Conservation (phyloP, 2,797 vertebrate species). For the Peromyscus aztecus region DNA sequence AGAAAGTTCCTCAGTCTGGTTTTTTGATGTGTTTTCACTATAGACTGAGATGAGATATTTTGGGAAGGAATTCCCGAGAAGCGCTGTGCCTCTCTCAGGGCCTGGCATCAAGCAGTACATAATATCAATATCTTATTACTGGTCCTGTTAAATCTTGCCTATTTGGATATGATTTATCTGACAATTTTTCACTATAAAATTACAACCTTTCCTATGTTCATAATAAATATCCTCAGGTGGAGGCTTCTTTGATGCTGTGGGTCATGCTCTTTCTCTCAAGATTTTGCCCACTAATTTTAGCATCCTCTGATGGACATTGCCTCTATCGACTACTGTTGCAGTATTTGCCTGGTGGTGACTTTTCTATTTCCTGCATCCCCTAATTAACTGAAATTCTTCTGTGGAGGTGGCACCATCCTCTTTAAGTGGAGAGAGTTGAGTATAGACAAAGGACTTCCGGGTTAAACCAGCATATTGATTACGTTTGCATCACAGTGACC, state of each 20-base stretch:
- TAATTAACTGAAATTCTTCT: constrained; percentile 23
- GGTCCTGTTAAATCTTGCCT: not conserved
- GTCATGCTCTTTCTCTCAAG: constrained; percentile 5
- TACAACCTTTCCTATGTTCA: constrained; percentile 8
- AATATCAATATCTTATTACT: not conserved
- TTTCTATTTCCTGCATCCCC: constrained; percentile 14
- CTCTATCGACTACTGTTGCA: not conserved
- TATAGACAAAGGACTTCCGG: not conserved
- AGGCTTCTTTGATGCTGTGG: not conserved
- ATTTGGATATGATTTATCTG: not conserved
- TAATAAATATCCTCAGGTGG: not conserved
- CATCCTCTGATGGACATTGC: not conserved
- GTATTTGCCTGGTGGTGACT: not conserved
- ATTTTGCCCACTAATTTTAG: not conserved
- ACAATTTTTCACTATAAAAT: not conserved
- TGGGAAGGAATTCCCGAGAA: not conserved
- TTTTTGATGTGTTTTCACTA: not conserved
- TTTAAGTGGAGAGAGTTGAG: not conserved
- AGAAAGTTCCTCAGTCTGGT: not conserved
- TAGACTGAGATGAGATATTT: not conserved
- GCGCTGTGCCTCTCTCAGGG: not conserved
- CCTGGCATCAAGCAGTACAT: not conserved
- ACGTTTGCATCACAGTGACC: not conserved
- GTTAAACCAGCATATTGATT: not conserved
- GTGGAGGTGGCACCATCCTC: not conserved